phyloP scores from a whole-genome alignment of 2,113 vertebrate species.

The Xiphophorus hellerii region DNA sequence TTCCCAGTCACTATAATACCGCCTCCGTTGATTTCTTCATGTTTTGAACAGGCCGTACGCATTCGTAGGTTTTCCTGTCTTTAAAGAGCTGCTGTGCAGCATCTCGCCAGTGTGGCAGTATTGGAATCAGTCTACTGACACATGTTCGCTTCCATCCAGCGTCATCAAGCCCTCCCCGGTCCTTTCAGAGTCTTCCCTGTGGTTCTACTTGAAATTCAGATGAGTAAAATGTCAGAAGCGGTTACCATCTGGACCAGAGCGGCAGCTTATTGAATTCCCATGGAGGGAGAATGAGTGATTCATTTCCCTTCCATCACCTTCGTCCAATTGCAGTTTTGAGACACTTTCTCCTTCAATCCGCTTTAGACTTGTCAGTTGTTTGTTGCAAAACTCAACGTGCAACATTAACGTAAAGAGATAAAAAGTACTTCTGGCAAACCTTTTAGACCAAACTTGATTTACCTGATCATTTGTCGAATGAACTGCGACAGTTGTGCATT shows the following conservation, averaged over 20 bases:
- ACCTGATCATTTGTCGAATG: not conserved
- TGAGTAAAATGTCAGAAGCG: slow-evolving; percentile 63
- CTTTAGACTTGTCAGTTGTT: not conserved
- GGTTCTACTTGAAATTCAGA: slow-evolving; percentile 69
- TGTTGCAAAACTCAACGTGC: not conserved
- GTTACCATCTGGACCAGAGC: slow-evolving; percentile 60
- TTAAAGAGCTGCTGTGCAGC: not conserved
- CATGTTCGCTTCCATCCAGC: slow-evolving; percentile 30
- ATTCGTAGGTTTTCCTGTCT: not conserved
- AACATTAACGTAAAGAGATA: not conserved
- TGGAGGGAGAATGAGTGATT: slow-evolving; percentile 19
- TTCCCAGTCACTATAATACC: not conserved
- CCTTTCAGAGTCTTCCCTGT: slow-evolving; percentile 42
- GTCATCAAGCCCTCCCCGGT: slow-evolving; percentile 22
- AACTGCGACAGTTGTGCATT: not conserved
- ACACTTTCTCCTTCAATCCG: too few relatives aligned
- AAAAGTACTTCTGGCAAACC: too few relatives aligned
- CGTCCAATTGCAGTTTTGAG: not conserved
- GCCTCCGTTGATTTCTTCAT: not conserved
- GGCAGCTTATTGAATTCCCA: slow-evolving; percentile 50
- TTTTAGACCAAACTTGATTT: too few relatives aligned
- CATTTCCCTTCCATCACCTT: slow-evolving; percentile 27
- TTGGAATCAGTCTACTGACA: slow-evolving; percentile 39
- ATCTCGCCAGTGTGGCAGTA: slow-evolving; percentile 3
- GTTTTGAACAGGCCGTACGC: not conserved